Evolutionary conservation across 2,797 vertebrate species (phyloP), one percentile per base, ranked within the genome.

Genomic region (Sus cebifrons): DNA sequence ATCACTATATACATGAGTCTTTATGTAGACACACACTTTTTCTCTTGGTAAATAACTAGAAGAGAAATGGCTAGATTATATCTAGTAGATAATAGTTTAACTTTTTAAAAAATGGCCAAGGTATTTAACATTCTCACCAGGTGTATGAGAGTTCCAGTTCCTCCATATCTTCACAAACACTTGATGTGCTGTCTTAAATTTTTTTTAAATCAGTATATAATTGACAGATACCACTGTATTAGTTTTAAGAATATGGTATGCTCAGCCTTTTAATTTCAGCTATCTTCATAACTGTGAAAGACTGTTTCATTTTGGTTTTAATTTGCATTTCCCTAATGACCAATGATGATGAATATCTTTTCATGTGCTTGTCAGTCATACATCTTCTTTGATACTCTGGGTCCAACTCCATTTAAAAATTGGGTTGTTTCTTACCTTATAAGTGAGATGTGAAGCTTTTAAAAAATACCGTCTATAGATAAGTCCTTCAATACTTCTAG

Each of bases 361-460:
- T 52, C 40, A 70, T 20, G 18, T 71, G 40, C 44, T 54, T 36
- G 49, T 32, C 60, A 68, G 58, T 54, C 32, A 3, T 71, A 36
- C 54, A 56, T 64, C 64, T 40, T 64, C 65, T 90, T 94, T 25
- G 2, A 71, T 36, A 67, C 32, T 67, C 17, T 14, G 25, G 83
- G 18, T 92, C 73, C 94, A 86, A 65, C 27, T 49, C 56, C 67
- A 74, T 32, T 94, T 86, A 81, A 81, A 91, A 95, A 49, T 21
- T 60, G 36, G 18, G 29, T 87, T 49, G 44, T 49, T 49, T 49
- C 77, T 68, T 64, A 12, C 20, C 71, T 67, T 87, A 40, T 49
- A n/a, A 83, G 62, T 82, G 52, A 75, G 62, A 60, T 60, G 60
- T 68, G 52, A 67, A 62, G 15, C 23, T 86, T 71, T 62, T 14